Evolutionary conservation across 2,797 vertebrate genomes (phyloP).

Genomic region (Lithobates pipiens): DNA sequence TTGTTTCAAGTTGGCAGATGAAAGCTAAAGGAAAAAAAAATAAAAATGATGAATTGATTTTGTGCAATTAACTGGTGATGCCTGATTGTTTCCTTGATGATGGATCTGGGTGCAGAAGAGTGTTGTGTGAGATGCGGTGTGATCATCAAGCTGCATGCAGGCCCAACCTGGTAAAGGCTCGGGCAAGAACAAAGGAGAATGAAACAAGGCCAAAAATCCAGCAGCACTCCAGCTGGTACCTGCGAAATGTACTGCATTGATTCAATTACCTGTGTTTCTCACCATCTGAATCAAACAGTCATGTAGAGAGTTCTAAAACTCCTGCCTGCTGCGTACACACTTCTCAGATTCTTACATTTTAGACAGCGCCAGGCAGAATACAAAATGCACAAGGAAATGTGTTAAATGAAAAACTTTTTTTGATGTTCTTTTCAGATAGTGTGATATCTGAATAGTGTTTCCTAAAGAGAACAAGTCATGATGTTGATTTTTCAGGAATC

Average conservation of each 20-base stretch:
- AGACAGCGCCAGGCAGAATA: neutral
- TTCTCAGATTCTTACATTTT: neutral
- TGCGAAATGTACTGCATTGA: neutral
- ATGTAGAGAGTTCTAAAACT: neutral
- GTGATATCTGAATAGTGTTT: neutral
- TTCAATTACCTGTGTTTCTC: constrained; percentile 30
- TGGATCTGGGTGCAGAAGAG: constrained; percentile 18
- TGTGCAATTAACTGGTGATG: constrained; percentile 43
- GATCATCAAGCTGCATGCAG: constrained; percentile 21
- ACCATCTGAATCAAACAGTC: neutral
- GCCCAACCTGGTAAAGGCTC: constrained; percentile 46
- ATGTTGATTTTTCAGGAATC: neutral
- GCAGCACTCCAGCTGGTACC: constrained; percentile 6
- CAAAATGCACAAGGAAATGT: neutral
- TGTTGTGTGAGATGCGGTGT: constrained; percentile 44
- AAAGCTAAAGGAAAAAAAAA: neutral
- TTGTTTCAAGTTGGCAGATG: constrained; percentile 61
- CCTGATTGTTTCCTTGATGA: constrained; percentile 45
- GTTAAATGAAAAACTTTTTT: neutral
- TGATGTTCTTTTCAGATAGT: neutral
- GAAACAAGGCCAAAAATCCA: constrained; percentile 28
- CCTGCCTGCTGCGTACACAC: neutral
- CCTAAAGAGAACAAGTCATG: neutral
- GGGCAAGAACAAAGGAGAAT: constrained; percentile 33
- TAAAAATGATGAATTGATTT: constrained; percentile 30